Base-by-base conservation (phyloP, 2,888 invertebrate species). In the Malacosoma neustria region DNA sequence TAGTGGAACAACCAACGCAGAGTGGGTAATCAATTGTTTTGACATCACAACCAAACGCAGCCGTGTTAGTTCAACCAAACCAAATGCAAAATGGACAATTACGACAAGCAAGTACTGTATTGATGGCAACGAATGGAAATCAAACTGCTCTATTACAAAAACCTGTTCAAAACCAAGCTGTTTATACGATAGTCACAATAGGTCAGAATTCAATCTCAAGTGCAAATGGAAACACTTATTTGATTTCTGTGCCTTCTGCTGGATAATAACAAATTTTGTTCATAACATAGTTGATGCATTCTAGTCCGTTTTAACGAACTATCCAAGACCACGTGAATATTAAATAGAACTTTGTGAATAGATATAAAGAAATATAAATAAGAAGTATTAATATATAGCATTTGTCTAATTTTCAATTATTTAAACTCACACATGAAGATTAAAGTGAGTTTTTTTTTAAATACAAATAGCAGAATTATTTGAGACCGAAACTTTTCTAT, bases 201-300 rank as follows among this genome's bases (percentile, higher is more conserved):
- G 29, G 29, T 11, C 38, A 38, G 30, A 42, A 38, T 36, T 5
- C 36, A 13, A 35, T 29, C 13, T 13, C 32, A 2, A 32, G 6
- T 22, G 22, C 22, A 22, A 41, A 37, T 37, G 37, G 45, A 3
- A 44, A 48, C 12, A 47, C 45, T 3, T 47, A 54, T 14, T 48
- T 55, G 30, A 42, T 60, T 13, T 57, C 61, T 12, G 46, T 57
- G 3, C 54, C 52, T 40, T 46, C 50, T 39, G 35, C 6, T 22
- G 9, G 22, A n/a, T n/a, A n/a, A n/a, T n/a, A n/a, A n/a, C n/a
- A n/a, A n/a, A n/a, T n/a, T n/a, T n/a, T n/a, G n/a, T n/a, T n/a
- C n/a, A n/a, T n/a, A n/a, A n/a, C n/a, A n/a, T n/a, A n/a, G n/a
- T n/a, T n/a, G n/a, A n/a, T n/a, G n/a, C n/a, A n/a, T n/a, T n/a